Evolutionary conservation across 2,888 invertebrate genomes (phyloP).

Genomic region (Pristionchus exspectatus): DNA sequence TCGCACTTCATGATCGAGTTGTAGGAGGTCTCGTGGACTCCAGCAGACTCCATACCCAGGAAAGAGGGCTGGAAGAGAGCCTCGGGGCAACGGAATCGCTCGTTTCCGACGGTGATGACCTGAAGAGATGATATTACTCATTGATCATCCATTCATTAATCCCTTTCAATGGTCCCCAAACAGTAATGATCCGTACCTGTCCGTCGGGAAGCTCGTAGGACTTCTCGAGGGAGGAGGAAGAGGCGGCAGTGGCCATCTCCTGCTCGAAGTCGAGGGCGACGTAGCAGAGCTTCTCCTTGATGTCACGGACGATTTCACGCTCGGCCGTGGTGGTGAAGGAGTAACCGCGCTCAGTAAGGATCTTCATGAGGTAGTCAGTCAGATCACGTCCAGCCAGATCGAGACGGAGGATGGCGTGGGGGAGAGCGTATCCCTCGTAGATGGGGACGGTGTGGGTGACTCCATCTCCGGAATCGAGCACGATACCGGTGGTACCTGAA

Average conservation of each 20-base stretch:
- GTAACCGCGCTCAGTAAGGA: slow-evolving; percentile 81
- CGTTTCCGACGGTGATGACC: slow-evolving; percentile 82
- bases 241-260: slow-evolving; percentile 92
- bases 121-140: slow-evolving; percentile 80
- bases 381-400: slow-evolving; percentile 82
- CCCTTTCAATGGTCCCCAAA: background rate
- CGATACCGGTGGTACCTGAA: slow-evolving; percentile 79
- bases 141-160: background rate
- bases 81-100: slow-evolving; percentile 91
- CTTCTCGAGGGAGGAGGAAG: slow-evolving; percentile 92
- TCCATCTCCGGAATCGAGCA: slow-evolving; percentile 93
- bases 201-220: slow-evolving; percentile 92
- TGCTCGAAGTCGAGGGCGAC: slow-evolving; percentile 99
- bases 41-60: slow-evolving; percentile 83
- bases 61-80: slow-evolving; percentile 92
- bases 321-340: slow-evolving; percentile 79
- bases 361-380: slow-evolving; percentile 83
- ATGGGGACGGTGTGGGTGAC: slow-evolving; percentile 88
- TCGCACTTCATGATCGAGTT: slow-evolving; percentile 96
- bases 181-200: slow-evolving; percentile 83
- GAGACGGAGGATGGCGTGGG: slow-evolving; percentile 80
- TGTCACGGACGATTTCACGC: slow-evolving; percentile 94
- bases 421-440: slow-evolving; percentile 86
- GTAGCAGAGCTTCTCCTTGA: slow-evolving; percentile 95
- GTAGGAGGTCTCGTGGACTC: slow-evolving; percentile 82